phyloP scores from a whole-genome alignment of 1,140 invertebrate genomes.

The Acyrthosiphon pisum region DNA sequence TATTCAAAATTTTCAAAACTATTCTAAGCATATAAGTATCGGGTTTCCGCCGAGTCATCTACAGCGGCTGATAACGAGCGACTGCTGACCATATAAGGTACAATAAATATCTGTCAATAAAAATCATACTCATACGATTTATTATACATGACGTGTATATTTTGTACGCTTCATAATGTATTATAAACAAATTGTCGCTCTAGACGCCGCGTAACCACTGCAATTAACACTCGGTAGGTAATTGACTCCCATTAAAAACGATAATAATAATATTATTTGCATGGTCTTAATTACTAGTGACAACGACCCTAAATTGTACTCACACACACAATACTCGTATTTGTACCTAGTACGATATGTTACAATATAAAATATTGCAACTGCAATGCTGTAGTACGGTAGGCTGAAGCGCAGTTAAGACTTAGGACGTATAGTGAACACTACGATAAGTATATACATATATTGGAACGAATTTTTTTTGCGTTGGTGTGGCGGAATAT shows the following conservation, averaged over 20 bases:
- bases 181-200: conserved; percentile 22
- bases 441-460: background rate
- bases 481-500: background rate
- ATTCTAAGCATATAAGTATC: too few relatives aligned
- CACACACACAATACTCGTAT: background rate
- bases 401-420: background rate
- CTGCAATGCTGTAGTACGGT: background rate
- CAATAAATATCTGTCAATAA: background rate
- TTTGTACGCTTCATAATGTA: background rate
- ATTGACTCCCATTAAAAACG: conserved; percentile 47
- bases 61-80: background rate
- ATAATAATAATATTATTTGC: background rate
- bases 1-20: too few relatives aligned
- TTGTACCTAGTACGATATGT: background rate
- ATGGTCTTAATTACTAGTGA: background rate
- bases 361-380: background rate
- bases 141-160: background rate
- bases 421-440: background rate
- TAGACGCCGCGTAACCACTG: background rate
- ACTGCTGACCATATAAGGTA: background rate
- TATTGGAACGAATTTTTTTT: background rate
- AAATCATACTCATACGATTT: background rate
- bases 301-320: background rate
- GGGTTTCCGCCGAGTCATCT: background rate
- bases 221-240: background rate